A percentile compares a stretch with the other conserved stretches of the same genome.
Conservation (phyloP, 2,113 vertebrate species). For the Coturnix japonica region DNA sequence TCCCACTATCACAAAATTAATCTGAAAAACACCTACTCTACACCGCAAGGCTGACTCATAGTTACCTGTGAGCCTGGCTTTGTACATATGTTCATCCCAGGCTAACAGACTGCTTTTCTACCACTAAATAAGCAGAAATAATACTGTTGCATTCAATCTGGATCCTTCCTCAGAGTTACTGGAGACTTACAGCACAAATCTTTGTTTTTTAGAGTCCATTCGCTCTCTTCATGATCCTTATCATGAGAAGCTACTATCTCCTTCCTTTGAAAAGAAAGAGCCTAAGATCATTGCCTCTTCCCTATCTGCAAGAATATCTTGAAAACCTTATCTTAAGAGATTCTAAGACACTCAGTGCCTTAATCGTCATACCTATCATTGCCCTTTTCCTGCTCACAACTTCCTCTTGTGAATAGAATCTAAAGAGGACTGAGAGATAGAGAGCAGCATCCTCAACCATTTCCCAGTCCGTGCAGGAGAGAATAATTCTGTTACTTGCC, state of each 20-base stretch:
- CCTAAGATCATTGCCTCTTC: not conserved
- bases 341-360: not conserved
- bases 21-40: conserved; percentile 5
- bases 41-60: not conserved
- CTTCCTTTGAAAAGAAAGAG: not conserved
- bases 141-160: not conserved
- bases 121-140: not conserved
- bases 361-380: not conserved
- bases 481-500: not conserved
- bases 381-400: not conserved
- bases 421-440: not conserved
- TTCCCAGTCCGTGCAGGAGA: not conserved
- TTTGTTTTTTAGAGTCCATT: not conserved
- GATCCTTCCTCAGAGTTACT: not conserved
- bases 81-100: not conserved
- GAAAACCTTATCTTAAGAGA: not conserved
- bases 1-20: not conserved
- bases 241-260: not conserved
- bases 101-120: not conserved
- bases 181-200: not conserved
- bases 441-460: not conserved
- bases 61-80: not conserved
- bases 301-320: not conserved
- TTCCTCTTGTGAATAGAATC: not conserved
- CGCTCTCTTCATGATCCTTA: not conserved